Evolutionary conservation across 2,797 vertebrate genomes (phyloP), one percentile per base, ranked within the genome.

Genomic region (Chlorospingus semifuscus): DNA sequence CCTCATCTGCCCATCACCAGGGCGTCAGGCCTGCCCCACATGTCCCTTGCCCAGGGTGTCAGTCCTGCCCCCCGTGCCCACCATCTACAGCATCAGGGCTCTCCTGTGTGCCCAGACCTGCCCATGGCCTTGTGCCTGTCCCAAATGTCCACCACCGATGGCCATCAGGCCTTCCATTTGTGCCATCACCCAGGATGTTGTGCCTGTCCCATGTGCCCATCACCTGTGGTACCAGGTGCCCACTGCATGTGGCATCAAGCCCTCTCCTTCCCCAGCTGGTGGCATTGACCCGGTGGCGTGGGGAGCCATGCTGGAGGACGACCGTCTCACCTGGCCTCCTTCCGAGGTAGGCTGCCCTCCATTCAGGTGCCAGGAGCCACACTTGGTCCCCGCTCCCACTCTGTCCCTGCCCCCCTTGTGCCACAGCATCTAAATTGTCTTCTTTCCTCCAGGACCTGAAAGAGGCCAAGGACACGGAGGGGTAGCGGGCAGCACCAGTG

Each of bases 11-110:
- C 47, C 30, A 3, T 41, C 16, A 0, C 20, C 39, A 11, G 32
- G 30, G 37, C 0, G 0, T 44, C 34, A 30, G 42, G 1, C 39
- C 60, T 41, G 34, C 22, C 11, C 15, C 59, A 1, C 1, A 0
- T 14, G 22, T 9, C 47, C 42, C 20, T 26, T 36, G 6, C 17
- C 46, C 46, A 13, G 2, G 4, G 11, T 7, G 3, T n/a, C 78
- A 20, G 9, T 5, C 12, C 66, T 77, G 17, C 24, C n/a, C n/a
- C 53, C 0, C 3, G 24, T 71, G 22, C 47, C 63, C 55, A n/a
- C 41, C n/a, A 2, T 4, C 5, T 10, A 4, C 34, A 53, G 46
- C 46, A 2, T 18, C 60, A 18, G 10, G 9, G 3, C 32, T 55
- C 6, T 47, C 22, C 64, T 3, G 4, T 26, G 15, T 60, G 47